Percentiles rank a stretch among this genome's conserved stretches.
Evolutionary conservation across 2,113 vertebrate species (phyloP).

Genomic region (Ameiurus melas): DNA sequence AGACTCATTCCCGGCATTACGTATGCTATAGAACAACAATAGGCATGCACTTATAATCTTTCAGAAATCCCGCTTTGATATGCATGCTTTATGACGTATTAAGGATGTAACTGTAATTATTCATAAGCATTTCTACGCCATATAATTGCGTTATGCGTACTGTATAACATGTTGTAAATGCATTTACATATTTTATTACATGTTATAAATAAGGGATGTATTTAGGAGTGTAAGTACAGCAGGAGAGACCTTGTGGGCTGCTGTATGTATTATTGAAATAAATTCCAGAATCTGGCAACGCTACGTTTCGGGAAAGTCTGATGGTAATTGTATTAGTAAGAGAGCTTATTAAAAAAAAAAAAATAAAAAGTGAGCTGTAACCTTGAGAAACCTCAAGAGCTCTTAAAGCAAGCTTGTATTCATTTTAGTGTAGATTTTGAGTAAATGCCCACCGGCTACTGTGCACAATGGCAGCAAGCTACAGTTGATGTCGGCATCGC

Average conservation of each 20-base stretch:
- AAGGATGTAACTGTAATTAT: background rate
- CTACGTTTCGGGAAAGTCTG: background rate
- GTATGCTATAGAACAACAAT: too few relatives aligned
- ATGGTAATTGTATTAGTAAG: background rate
- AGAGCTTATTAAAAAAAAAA: background rate
- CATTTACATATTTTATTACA: background rate
- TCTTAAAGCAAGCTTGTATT: background rate
- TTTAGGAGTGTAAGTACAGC: background rate
- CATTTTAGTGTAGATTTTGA: slow-evolving; percentile 4
- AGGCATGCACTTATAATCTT: background rate
- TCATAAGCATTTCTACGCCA: background rate
- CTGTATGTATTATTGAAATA: background rate
- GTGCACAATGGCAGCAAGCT: background rate
- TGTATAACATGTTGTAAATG: background rate
- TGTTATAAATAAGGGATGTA: background rate
- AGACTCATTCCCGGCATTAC: background rate
- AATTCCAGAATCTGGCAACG: background rate
- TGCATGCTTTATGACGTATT: too few relatives aligned
- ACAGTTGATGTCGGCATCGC: background rate
- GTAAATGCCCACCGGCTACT: background rate
- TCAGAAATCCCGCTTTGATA: background rate
- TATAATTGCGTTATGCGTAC: background rate
- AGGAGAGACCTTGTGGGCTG: background rate
- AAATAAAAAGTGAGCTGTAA: background rate
- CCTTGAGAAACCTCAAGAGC: slow-evolving; percentile 3